phyloP scores from a whole-genome alignment of 2,888 invertebrate genomes.

The Bursaphelenchus okinawaensis region DNA sequence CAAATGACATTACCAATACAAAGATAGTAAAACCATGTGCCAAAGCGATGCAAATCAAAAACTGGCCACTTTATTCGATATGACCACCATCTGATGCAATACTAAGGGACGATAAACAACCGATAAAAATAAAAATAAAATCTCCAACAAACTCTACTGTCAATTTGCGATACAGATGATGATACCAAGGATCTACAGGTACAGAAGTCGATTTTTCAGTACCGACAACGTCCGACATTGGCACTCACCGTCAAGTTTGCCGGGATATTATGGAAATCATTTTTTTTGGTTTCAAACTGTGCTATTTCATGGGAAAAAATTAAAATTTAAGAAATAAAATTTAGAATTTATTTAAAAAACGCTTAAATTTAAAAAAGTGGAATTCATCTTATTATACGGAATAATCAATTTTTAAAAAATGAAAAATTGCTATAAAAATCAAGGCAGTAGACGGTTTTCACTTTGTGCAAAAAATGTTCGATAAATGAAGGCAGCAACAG shows the following conservation, averaged over 20 bases:
- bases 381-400: background rate
- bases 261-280: too few relatives aligned
- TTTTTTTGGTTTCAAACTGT: too few relatives aligned
- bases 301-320: too few relatives aligned
- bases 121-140: background rate
- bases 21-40: constrained; percentile 51
- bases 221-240: too few relatives aligned
- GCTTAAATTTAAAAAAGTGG: background rate
- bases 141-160: background rate
- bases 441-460: constrained; percentile 19
- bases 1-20: constrained; percentile 42
- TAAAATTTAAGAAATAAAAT: too few relatives aligned
- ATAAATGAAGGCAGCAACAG: constrained; percentile 56
- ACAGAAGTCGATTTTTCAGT: too few relatives aligned
- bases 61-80: too few relatives aligned
- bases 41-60: constrained; percentile 43
- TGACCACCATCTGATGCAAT: too few relatives aligned
- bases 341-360: too few relatives aligned
- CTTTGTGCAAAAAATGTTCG: constrained; percentile 40
- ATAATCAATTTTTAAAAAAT: background rate
- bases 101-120: too few relatives aligned
- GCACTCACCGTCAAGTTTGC: too few relatives aligned
- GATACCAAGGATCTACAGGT: background rate
- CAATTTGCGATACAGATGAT: background rate
- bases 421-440: background rate